phyloP scores from a whole-genome alignment of 2,888 invertebrate species.

The Tenthredo scrophulariae region DNA sequence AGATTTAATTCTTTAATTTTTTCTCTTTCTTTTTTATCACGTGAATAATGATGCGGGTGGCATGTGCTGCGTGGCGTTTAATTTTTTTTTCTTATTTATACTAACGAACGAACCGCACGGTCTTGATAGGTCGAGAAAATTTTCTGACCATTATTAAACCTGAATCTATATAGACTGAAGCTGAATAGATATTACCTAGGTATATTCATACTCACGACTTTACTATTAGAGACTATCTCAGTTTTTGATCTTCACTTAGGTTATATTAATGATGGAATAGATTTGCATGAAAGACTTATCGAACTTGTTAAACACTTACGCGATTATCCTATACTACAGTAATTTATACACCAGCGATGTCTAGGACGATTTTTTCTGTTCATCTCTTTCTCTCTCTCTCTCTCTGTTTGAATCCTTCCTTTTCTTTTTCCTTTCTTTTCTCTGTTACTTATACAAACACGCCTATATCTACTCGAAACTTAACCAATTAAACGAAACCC shows the following conservation, averaged over 20 bases:
- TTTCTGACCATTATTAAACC: background rate
- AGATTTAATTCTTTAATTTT: background rate
- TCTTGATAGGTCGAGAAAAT: background rate
- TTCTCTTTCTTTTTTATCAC: background rate
- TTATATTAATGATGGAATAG: background rate
- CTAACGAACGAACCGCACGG: background rate
- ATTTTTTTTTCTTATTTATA: background rate
- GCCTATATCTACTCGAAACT: background rate
- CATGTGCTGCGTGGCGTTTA: background rate
- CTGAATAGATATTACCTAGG: background rate
- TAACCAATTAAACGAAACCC: constrained; percentile 9
- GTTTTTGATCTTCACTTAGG: background rate
- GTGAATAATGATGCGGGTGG: constrained; percentile 5
- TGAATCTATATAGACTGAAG: background rate
- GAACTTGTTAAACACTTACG: constrained; percentile 5
- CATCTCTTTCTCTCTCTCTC: no score
- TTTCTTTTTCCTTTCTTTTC: background rate
- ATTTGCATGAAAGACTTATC: background rate
- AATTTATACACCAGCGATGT: background rate
- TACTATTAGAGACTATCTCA: background rate
- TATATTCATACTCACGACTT: background rate
- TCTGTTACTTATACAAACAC: background rate
- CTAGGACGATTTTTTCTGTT: background rate
- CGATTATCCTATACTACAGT: background rate
- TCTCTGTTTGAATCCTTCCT: background rate